Base-by-base conservation (phyloP, 2,113 vertebrate species). In the Neodontobutis hainanensis region DNA sequence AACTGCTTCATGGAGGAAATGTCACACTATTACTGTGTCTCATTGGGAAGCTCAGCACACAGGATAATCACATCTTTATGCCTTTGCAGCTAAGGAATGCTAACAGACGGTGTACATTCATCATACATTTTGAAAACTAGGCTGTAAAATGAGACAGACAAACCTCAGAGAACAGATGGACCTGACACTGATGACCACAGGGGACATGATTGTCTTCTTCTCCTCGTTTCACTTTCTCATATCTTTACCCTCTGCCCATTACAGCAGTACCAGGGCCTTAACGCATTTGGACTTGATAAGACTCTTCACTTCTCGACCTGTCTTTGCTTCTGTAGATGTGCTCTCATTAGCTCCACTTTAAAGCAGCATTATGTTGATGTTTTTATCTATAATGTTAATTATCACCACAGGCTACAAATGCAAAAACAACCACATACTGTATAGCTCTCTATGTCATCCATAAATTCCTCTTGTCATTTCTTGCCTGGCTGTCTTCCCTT, bases 81-180 rank as follows among this genome's bases (percentile, higher is more conserved):
- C 49, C 59, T 59, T 72, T 60, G 35, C 63, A 56, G 47, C 51
- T 58, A 10, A 65, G 34, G 62, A 73, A 78, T 15, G 49, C 52
- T 65, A 27, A 27, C 19, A 3, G 19, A 27, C 19, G 19, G 19
- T 27, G 19, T 40, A 40, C 38, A 40, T 40, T 40, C 38, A 40
- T 40, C 38, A 40, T 40, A 40, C 8, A 8, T 40, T 40, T 5
- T 40, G 38, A 40, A 40, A 8, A 8, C 19, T 27, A 27, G 19
- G 19, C 19, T 27, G 19, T 27, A 27, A 27, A 27, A 27, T 3
- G 46, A 11, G 51, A 14, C 35, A 11, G 52, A 44, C 35, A 15
- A 51, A 56, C 57, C 61, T 66, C n/a, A 19, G 70, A 59, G 60
- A 66, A 73, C 70, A 83, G 71, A 83, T 80, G 73, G 76, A 70